These are phyloP conservation scores for Caiman crocodilus DNA, from an alignment of 2,797 vertebrate species.

Conservation along the genomic window DNA sequence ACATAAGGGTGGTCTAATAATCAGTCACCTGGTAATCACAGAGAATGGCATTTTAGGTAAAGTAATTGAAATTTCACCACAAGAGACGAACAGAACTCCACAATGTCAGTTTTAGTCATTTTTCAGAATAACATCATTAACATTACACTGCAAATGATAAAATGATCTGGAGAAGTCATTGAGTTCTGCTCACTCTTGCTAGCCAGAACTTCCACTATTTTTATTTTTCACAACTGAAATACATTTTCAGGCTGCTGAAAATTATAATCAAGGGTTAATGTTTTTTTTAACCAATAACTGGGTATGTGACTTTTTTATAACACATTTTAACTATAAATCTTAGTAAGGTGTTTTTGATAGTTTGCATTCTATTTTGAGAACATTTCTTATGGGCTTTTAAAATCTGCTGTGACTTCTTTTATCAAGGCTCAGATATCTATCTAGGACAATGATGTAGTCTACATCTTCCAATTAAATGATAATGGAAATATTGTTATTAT, in stretches of 20 bases:
- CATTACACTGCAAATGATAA: not conserved
- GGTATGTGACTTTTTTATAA: not conserved
- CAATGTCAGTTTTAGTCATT: not conserved
- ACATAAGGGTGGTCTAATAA: too few relatives aligned
- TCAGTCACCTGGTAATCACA: too few relatives aligned
- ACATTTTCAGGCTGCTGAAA: not conserved
- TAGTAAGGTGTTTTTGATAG: not conserved
- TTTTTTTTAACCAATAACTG: not conserved
- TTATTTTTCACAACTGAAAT: too few relatives aligned
- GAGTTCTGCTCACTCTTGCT: not conserved
- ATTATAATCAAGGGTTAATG: not conserved
- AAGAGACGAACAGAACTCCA: too few relatives aligned
- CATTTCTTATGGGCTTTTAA: not conserved
- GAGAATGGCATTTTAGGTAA: too few relatives aligned
- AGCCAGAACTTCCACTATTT: not conserved
- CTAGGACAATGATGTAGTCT: not conserved
- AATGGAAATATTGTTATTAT: not conserved
- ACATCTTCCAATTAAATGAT: not conserved
- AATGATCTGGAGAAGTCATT: not conserved
- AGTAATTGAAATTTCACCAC: too few relatives aligned
- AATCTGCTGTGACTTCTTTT: not conserved
- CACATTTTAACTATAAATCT: not conserved
- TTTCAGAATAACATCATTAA: not conserved
- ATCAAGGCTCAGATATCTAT: not conserved
- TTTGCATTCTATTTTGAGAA: not conserved